phyloP scores from a whole-genome alignment of 2,113 vertebrate genomes.

The Climacteris rufus region DNA sequence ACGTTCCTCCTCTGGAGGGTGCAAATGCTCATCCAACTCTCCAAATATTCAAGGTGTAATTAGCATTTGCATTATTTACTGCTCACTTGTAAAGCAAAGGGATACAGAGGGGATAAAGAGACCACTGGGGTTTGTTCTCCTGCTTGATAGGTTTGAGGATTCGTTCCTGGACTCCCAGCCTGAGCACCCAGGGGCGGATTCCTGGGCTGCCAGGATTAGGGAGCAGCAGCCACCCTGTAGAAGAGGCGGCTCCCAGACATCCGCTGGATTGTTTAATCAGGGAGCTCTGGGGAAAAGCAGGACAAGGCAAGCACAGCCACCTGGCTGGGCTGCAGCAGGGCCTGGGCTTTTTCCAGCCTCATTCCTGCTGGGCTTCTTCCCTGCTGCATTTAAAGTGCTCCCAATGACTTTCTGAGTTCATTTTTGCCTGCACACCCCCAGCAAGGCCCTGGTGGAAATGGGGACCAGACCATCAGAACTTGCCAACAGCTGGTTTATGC shows the following conservation, averaged over 20 bases:
- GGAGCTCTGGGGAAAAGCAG: not conserved
- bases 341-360: not conserved
- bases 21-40: not conserved
- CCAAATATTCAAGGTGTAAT: not conserved
- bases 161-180: not conserved
- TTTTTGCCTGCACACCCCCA: not conserved
- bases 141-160: not conserved
- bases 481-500: not conserved
- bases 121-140: not conserved
- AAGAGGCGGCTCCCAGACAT: not conserved
- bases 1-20: not conserved
- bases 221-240: not conserved
- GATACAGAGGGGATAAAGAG: not conserved
- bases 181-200: not conserved
- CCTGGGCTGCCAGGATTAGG: not conserved
- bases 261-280: not conserved
- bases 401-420: accelerated
- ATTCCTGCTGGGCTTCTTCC: not conserved
- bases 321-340: not conserved
- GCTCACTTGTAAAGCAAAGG: not conserved
- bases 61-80: not conserved
- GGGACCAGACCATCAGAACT: not conserved
- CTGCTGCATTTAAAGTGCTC: not conserved
- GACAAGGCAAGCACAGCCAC: not conserved
- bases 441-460: not conserved